Evolutionary conservation across 2,888 invertebrate species (phyloP).

Genomic region (Strigamia crassipes): DNA sequence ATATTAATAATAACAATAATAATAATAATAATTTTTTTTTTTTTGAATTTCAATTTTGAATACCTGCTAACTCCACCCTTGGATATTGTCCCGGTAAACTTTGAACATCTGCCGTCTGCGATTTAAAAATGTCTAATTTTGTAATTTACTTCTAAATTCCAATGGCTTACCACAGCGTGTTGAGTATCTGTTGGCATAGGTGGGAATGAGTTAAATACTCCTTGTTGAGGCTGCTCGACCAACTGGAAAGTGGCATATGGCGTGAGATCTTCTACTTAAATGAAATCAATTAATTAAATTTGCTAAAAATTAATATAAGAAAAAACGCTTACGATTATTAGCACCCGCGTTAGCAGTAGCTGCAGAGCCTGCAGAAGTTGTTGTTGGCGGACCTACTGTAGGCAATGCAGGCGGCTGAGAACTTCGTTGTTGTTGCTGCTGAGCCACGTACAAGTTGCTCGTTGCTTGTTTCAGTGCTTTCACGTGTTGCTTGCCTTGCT

Average conservation of each 20-base stretch:
- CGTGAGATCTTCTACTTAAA: conserved; percentile 45
- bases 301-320: background rate
- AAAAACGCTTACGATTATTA: background rate
- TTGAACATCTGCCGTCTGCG: conserved; percentile 34
- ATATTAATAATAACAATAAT: background rate
- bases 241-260: conserved; percentile 47
- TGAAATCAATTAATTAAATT: background rate
- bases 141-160: background rate
- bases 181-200: conserved; percentile 36
- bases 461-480: conserved; percentile 33
- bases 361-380: conserved; percentile 36
- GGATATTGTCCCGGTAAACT: conserved; percentile 41
- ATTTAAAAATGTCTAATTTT: background rate
- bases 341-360: conserved; percentile 34
- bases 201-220: conserved; percentile 45
- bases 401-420: conserved; percentile 26
- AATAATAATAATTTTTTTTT: too few species aligned
- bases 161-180: conserved; percentile 10
- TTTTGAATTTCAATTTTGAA: background rate
- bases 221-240: conserved; percentile 45
- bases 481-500: conserved; percentile 31
- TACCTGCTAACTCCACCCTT: conserved; percentile 38
- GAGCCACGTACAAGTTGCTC: conserved; percentile 42
- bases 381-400: conserved; percentile 17
- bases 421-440: conserved; percentile 27